Percentiles rank a stretch among this genome's conserved stretches.
Evolutionary conservation across 2,113 vertebrate genomes (phyloP).

Genomic region (Hypanus sabinus): DNA sequence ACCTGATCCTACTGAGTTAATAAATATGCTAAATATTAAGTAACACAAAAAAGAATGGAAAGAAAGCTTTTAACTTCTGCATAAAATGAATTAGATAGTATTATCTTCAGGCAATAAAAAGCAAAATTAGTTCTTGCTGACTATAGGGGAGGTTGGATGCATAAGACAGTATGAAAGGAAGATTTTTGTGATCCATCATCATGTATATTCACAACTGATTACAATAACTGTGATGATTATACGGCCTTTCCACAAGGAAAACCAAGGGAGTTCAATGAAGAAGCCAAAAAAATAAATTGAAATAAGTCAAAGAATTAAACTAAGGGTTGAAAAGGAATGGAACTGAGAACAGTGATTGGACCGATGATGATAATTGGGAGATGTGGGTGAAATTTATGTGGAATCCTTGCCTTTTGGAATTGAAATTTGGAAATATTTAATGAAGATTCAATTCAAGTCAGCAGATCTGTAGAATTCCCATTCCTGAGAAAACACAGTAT

Average conservation of each 20-base stretch:
- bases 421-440: slow-evolving; percentile 9
- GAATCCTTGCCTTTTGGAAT: background rate
- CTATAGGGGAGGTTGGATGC: background rate
- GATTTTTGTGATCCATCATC: background rate
- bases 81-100: background rate
- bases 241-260: background rate
- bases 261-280: background rate
- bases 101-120: background rate
- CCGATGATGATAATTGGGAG: background rate
- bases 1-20: background rate
- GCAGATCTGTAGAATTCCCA: background rate
- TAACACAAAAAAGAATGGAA: background rate
- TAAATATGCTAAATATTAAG: background rate
- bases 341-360: background rate
- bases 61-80: background rate
- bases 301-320: background rate
- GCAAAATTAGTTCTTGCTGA: background rate
- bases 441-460: background rate
- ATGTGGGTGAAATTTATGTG: background rate
- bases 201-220: background rate
- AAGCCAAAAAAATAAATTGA: background rate
- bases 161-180: background rate
- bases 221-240: background rate
- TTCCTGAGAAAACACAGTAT: background rate
- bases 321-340: background rate